Conservation (phyloP, 2,113 vertebrate genomes). For the Corythoichthys intestinalis region DNA sequence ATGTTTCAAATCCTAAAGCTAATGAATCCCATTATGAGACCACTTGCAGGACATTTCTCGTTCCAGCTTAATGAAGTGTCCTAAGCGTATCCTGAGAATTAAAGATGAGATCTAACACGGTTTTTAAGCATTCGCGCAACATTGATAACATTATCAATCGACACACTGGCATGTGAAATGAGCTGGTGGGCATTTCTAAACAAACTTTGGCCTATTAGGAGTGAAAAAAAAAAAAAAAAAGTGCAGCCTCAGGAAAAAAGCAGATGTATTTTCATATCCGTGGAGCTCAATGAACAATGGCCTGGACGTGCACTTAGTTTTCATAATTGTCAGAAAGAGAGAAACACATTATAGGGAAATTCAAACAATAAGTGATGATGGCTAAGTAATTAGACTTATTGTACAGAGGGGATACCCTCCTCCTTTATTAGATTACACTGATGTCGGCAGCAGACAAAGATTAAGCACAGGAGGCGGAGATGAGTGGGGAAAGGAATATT, state of each 20-base stretch:
- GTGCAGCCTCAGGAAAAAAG: conserved; percentile 2
- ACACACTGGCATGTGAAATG: conserved; percentile 6
- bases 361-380: conserved; percentile 19
- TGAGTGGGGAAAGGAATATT: conserved; percentile 45
- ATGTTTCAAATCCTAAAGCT: conserved; percentile 60
- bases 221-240: not conserved
- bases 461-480: conserved; percentile 13
- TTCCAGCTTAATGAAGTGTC: conserved; percentile 62
- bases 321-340: conserved; percentile 9
- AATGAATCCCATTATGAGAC: conserved; percentile 66
- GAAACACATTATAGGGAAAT: conserved; percentile 15
- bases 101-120: conserved; percentile 26
- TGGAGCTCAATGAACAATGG: not conserved
- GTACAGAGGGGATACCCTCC: conserved; percentile 29
- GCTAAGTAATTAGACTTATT: conserved; percentile 22
- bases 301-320: conserved; percentile 6
- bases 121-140: conserved; percentile 4
- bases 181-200: not conserved
- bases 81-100: conserved; percentile 24
- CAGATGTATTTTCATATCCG: not conserved
- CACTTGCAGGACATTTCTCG: conserved; percentile 55
- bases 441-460: conserved; percentile 45
- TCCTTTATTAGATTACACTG: conserved; percentile 57
- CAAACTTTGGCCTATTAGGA: conserved; percentile 1
- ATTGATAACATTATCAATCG: conserved; percentile 15